A percentile compares a stretch with the other conserved stretches of the same genome.
These are phyloP conservation scores for Calephelis perditalis DNA, from an alignment of 2,888 invertebrate genomes.

Conservation along the genomic window DNA sequence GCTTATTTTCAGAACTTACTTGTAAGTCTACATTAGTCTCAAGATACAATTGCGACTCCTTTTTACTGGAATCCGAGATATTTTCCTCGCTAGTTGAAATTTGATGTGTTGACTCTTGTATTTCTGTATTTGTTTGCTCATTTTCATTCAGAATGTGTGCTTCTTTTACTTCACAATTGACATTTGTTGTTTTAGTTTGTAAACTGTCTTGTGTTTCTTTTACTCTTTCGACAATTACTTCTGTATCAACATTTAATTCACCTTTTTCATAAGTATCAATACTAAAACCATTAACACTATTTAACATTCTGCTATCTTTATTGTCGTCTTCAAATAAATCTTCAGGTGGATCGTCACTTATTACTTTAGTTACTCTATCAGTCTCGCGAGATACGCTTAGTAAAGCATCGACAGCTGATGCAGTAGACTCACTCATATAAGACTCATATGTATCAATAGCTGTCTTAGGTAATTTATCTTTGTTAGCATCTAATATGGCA, in stretches of 20 bases:
- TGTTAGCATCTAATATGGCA: constrained; percentile 5
- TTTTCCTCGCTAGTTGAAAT: neutral
- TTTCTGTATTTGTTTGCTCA: constrained; percentile 7
- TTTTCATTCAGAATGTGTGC: constrained; percentile 4
- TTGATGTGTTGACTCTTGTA: neutral
- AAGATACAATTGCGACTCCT: neutral
- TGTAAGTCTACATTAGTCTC: neutral
- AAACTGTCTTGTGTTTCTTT: constrained; percentile 1
- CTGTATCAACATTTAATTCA: constrained; percentile 27
- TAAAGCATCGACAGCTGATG: constrained; percentile 68
- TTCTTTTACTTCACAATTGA: neutral
- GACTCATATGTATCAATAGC: constrained; percentile 36
- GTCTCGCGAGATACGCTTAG: constrained; percentile 64
- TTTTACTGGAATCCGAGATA: neutral
- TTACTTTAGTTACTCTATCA: constrained; percentile 59
- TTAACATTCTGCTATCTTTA: constrained; percentile 41
- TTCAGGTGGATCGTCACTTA: constrained; percentile 65
- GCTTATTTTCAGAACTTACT: neutral
- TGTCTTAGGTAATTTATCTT: constrained; percentile 7
- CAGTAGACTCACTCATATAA: constrained; percentile 62
- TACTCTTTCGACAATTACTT: constrained; percentile 14
- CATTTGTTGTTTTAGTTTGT: neutral
- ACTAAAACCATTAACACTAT: constrained; percentile 40
- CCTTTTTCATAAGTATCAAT: constrained; percentile 32
- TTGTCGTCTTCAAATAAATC: constrained; percentile 69